Evolutionary conservation across 2,888 invertebrate genomes (phyloP).

Genomic region (Galeopsomyia nigrocyanea): DNA sequence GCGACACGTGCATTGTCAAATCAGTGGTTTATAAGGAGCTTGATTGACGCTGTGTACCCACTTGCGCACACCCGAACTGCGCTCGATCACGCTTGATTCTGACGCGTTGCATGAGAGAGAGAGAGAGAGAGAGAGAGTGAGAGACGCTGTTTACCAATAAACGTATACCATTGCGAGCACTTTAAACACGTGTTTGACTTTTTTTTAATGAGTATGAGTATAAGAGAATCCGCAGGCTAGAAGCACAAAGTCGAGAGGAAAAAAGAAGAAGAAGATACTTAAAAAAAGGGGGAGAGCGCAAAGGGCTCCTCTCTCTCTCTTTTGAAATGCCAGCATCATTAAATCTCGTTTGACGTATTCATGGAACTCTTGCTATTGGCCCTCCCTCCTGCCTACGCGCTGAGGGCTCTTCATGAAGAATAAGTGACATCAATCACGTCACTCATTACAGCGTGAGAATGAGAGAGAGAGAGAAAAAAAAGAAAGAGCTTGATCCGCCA

Average conservation of each 20-base stretch:
- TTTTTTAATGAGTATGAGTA: too few relatives aligned
- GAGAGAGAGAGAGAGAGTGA: background rate
- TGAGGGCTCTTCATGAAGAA: background rate
- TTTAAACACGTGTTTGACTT: too few relatives aligned
- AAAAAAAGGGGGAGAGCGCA: background rate
- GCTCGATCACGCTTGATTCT: background rate
- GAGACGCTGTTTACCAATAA: background rate
- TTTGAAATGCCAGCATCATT: conserved; percentile 7
- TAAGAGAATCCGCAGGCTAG: too few relatives aligned
- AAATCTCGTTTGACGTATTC: conserved; percentile 27
- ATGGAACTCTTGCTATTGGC: conserved; percentile 5
- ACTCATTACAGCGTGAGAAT: background rate
- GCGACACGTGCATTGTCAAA: conserved; percentile 45
- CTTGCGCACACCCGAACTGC: background rate
- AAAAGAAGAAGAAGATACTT: background rate
- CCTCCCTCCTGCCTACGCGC: too few relatives aligned
- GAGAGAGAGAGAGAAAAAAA: background rate
- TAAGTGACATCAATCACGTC: background rate
- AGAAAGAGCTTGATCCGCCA: background rate
- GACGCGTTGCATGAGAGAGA: too few relatives aligned
- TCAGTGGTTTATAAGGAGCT: too few relatives aligned
- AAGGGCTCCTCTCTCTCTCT: background rate
- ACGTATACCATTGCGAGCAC: too few relatives aligned
- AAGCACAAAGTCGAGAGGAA: background rate
- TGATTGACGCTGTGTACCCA: too few relatives aligned